Evolutionary conservation across 2,797 vertebrate genomes (phyloP).

Genomic region (Eulemur coronatus): DNA sequence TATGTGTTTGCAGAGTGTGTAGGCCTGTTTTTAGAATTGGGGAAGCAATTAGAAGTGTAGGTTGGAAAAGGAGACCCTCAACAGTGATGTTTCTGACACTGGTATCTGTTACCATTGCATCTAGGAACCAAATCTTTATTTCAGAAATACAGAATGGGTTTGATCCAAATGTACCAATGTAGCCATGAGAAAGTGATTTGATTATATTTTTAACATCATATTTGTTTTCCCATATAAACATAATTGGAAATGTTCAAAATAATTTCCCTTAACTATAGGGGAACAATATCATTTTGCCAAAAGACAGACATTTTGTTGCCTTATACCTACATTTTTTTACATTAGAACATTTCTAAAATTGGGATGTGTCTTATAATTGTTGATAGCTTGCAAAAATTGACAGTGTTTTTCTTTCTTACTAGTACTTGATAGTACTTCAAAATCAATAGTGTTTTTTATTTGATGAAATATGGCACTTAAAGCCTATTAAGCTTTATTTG

Average conservation of each 20-base stretch:
- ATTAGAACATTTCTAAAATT: constrained; percentile 43
- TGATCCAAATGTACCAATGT: neutral
- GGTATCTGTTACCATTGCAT: neutral
- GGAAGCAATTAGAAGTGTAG: neutral
- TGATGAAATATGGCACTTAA: neutral
- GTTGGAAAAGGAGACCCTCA: neutral
- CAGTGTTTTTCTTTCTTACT: constrained; percentile 18
- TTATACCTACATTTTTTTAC: neutral
- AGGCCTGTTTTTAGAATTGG: neutral
- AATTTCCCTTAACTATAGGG: neutral
- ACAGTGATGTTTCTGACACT: neutral
- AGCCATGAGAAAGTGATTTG: neutral
- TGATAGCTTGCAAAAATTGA: neutral
- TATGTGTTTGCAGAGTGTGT: neutral
- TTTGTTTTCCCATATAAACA: neutral
- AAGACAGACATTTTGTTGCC: neutral
- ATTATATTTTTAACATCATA: constrained; percentile 30
- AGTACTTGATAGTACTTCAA: constrained; percentile 12
- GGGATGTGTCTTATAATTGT: neutral
- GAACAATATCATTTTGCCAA: neutral
- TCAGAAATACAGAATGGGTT: neutral
- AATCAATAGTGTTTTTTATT: neutral
- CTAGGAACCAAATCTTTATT: constrained; percentile 15
- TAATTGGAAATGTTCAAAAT: constrained; percentile 31
- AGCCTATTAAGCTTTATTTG: neutral